These are phyloP conservation scores for Podabrus alpinus DNA, from an alignment of 2,888 invertebrate genomes.

Conservation along the genomic window DNA sequence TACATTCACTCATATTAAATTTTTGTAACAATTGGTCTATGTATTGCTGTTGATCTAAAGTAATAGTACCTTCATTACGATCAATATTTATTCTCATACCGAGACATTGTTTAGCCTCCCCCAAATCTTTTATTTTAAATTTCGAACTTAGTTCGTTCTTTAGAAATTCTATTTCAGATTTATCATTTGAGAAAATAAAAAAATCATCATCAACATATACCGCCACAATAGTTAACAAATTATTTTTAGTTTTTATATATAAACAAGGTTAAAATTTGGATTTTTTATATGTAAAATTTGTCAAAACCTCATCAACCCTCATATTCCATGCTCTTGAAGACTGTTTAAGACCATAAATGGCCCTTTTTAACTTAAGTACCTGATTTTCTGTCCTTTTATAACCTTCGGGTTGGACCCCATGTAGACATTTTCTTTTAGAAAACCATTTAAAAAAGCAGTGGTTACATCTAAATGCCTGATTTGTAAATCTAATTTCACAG, in stretches of 20 bases:
- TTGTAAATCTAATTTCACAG: too few relatives aligned
- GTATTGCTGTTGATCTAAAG: too few relatives aligned
- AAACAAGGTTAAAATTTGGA: constrained; percentile 8
- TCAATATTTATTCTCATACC: too few relatives aligned
- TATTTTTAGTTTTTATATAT: neutral
- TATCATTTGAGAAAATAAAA: constrained; percentile 9
- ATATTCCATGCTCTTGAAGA: neutral
- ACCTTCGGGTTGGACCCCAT: constrained; percentile 11
- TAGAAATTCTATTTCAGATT: constrained; percentile 9
- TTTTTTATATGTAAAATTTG: constrained; percentile 10
- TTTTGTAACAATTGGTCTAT: too few relatives aligned
- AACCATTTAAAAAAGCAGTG: constrained; percentile 39
- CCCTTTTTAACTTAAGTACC: constrained; percentile 2
- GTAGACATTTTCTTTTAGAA: constrained; percentile 25
- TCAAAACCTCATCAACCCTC: constrained; percentile 1
- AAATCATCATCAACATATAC: constrained; percentile 12
- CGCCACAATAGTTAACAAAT: neutral
- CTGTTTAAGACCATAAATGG: constrained; percentile 8
- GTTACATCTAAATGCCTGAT: too few relatives aligned
- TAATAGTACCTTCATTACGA: too few relatives aligned
- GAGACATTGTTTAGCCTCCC: too few relatives aligned
- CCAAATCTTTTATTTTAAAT: too few relatives aligned
- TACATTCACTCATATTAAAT: too few relatives aligned
- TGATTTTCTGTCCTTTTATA: neutral
- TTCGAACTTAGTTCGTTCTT: too few relatives aligned